phyloP scores from a whole-genome alignment of 2,888 invertebrate genomes.

The Isotomurus palustris region DNA sequence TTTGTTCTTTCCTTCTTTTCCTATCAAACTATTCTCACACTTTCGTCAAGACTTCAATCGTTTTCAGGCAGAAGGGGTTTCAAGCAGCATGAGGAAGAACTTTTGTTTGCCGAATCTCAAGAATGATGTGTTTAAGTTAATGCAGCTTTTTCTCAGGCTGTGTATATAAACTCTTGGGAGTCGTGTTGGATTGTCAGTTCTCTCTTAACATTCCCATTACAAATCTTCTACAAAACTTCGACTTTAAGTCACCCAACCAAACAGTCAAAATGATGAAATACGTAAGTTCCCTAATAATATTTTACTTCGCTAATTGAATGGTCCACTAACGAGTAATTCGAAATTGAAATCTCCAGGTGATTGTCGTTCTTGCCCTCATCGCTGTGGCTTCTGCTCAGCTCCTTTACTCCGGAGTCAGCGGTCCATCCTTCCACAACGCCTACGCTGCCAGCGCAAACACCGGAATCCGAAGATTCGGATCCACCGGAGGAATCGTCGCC shows the following conservation, averaged over 20 bases:
- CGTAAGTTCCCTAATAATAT: conserved; percentile 14
- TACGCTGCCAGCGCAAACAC: conserved; percentile 11
- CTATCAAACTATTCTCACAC: background rate
- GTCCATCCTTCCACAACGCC: conserved; percentile 16
- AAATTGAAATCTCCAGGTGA: conserved; percentile 6
- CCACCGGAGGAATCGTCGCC: conserved; percentile 19
- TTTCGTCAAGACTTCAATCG: too few relatives aligned
- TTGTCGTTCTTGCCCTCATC: conserved; percentile 24
- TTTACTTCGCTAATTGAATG: background rate
- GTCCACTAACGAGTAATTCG: background rate
- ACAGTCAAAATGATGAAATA: conserved; percentile 22
- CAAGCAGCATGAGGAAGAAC: too few relatives aligned
- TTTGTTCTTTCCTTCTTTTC: background rate
- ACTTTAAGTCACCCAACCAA: background rate
- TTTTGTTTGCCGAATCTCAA: too few relatives aligned
- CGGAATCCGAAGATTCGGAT: conserved; percentile 34
- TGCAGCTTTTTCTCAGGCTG: too few relatives aligned
- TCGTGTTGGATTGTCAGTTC: too few relatives aligned
- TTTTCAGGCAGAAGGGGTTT: too few relatives aligned
- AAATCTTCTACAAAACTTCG: background rate
- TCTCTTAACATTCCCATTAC: background rate
- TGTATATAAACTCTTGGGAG: too few relatives aligned
- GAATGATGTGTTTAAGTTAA: too few relatives aligned
- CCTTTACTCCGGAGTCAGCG: conserved; percentile 10
- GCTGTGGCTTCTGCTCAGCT: conserved; percentile 22